Conservation (phyloP, 1,140 invertebrate genomes). For the Danaus plexippus region DNA sequence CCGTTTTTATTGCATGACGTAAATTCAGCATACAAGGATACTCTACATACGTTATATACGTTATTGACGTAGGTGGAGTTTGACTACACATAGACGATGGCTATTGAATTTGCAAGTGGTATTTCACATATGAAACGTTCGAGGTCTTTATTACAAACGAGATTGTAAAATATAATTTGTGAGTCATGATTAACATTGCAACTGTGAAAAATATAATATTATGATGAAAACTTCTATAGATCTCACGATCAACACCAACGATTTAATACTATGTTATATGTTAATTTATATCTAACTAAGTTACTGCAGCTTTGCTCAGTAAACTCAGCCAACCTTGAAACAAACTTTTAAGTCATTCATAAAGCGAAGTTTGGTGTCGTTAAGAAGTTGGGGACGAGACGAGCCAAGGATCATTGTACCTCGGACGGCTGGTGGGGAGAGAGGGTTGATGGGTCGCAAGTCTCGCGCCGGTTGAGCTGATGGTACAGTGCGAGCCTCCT, state of each 20-base stretch:
- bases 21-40: constrained; percentile 63
- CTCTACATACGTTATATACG: constrained; percentile 56
- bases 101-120: too few relatives aligned
- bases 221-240: too few relatives aligned
- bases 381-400: constrained; percentile 56
- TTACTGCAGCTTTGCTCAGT: too few relatives aligned
- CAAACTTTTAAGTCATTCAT: constrained; percentile 55
- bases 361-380: constrained; percentile 53
- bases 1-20: constrained; percentile 68
- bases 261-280: not conserved
- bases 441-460: constrained; percentile 67
- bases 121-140: too few relatives aligned
- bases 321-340: constrained; percentile 49
- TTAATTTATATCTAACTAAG: too few relatives aligned
- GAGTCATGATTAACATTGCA: too few relatives aligned
- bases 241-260: too few relatives aligned
- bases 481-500: constrained; percentile 80
- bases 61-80: constrained; percentile 56
- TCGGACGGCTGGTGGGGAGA: constrained; percentile 83
- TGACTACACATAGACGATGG: constrained; percentile 2
- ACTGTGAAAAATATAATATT: not conserved
- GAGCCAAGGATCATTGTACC: constrained; percentile 67
- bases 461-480: constrained; percentile 66
- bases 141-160: too few relatives aligned
- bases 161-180: too few relatives aligned